Evolutionary conservation across 2,797 vertebrate species (phyloP).

Genomic region (Gallirallus australis): DNA sequence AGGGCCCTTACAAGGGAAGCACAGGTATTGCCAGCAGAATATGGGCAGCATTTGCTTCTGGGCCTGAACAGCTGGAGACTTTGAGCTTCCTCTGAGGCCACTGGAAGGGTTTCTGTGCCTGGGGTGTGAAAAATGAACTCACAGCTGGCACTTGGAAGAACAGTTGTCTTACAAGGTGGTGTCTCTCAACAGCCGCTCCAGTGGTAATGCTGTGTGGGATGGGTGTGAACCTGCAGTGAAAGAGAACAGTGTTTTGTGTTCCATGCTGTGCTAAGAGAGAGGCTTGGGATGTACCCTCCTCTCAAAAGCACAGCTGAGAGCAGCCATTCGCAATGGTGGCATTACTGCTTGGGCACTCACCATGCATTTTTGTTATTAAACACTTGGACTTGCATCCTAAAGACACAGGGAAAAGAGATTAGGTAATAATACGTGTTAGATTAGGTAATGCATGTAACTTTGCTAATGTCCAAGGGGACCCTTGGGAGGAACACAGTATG

Average conservation of each 20-base stretch:
- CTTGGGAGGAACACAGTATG: not conserved
- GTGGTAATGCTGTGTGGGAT: not conserved
- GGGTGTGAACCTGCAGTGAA: not conserved
- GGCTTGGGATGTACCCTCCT: not conserved
- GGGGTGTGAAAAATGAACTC: not conserved
- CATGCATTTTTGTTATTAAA: not conserved
- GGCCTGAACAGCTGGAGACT: not conserved
- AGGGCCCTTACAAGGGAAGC: not conserved
- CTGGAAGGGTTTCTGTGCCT: not conserved
- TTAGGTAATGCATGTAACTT: not conserved
- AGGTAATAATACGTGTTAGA: not conserved
- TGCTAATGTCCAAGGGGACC: not conserved
- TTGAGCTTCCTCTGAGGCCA: not conserved
- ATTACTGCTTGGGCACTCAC: not conserved
- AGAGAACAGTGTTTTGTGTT: not conserved
- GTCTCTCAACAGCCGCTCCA: fast-evolving
- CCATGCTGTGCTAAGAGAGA: not conserved
- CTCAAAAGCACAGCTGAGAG: not conserved
- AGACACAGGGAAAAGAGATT: not conserved
- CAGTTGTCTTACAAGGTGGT: not conserved
- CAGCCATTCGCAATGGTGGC: no score
- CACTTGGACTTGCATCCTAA: not conserved
- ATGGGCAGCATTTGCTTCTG: not conserved
- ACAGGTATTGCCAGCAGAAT: not conserved
- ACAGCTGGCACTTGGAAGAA: not conserved